A percentile compares a stretch with the other conserved stretches of the same genome.
Evolutionary conservation across 2,113 vertebrate species (phyloP).

Genomic region (Chloroceryle aenea): DNA sequence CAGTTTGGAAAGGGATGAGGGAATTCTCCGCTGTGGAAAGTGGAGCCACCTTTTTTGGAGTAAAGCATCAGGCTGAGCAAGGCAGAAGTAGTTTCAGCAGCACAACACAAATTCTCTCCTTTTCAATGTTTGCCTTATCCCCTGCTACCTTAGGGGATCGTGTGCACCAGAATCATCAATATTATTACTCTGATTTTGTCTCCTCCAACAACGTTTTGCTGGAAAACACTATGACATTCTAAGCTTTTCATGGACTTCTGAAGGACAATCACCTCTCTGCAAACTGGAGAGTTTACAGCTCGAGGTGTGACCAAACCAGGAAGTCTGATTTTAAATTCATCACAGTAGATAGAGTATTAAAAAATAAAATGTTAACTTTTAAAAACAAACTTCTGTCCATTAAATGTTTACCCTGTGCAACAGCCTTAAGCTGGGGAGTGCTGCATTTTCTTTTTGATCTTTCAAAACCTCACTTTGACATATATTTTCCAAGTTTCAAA

Average conservation of each 20-base stretch:
- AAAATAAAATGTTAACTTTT: neutral
- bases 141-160: neutral
- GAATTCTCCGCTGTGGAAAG: neutral
- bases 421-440: neutral
- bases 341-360: neutral
- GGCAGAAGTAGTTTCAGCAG: neutral
- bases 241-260: neutral
- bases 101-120: neutral
- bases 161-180: neutral
- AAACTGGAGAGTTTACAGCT: neutral
- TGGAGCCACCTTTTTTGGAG: neutral
- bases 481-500: neutral
- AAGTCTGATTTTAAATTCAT: neutral
- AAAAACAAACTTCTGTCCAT: neutral
- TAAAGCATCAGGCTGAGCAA: neutral
- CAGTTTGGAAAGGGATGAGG: neutral
- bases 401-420: neutral
- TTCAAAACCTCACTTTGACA: neutral
- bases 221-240: accelerated
- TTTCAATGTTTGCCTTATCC: neutral
- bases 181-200: neutral
- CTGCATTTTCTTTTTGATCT: neutral
- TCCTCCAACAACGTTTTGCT: neutral
- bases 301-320: neutral
- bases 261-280: neutral